Conservation (phyloP, 1,140 invertebrate species). For the Ylistrum balloti region DNA sequence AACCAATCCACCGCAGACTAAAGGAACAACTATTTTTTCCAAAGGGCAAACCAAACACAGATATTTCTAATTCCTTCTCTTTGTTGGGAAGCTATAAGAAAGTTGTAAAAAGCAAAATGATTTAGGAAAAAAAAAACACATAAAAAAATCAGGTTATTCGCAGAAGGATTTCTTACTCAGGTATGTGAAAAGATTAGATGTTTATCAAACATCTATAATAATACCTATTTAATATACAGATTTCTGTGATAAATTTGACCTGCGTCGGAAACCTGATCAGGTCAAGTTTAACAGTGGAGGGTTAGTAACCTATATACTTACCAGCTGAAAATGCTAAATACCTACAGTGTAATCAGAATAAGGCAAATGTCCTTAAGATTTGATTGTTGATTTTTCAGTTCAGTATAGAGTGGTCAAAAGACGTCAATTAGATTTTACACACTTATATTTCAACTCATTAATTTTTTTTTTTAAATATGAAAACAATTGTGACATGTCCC, state of each 20-base stretch:
- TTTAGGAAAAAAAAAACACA: background rate
- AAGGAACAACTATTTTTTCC: background rate
- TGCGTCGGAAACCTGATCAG: background rate
- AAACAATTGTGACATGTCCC: too few relatives aligned
- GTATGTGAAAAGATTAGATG: background rate
- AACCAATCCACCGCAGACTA: too few relatives aligned
- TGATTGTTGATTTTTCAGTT: background rate
- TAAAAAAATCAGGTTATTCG: background rate
- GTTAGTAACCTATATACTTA: background rate
- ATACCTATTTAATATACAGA: constrained; percentile 30
- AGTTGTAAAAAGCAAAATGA: background rate
- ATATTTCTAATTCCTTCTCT: background rate
- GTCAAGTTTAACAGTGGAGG: background rate
- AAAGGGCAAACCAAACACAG: background rate
- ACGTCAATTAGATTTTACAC: too few relatives aligned
- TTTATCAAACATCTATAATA: background rate
- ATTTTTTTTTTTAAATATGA: too few relatives aligned
- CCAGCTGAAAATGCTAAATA: too few relatives aligned
- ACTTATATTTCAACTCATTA: too few relatives aligned
- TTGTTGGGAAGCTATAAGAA: background rate
- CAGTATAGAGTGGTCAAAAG: too few relatives aligned
- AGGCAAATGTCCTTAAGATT: background rate
- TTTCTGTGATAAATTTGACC: constrained; percentile 27
- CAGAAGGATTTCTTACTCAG: background rate
- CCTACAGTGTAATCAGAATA: background rate